phyloP scores from a whole-genome alignment of 37 sponge, comb jelly and placozoan species.

The Ephydatia muelleri region DNA sequence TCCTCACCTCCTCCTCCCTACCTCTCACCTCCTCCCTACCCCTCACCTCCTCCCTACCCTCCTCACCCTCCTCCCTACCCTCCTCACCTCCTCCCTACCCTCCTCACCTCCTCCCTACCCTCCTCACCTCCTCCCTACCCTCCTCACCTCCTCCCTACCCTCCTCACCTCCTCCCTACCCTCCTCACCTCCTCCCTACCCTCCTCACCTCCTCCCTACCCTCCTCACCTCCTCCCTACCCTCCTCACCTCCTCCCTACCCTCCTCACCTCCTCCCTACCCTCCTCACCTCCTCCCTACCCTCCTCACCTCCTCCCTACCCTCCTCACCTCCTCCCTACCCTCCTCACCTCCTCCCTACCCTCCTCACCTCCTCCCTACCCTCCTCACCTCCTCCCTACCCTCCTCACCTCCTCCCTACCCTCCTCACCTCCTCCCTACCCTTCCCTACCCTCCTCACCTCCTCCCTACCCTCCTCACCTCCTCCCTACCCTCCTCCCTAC shows the following conservation, averaged over 20 bases:
- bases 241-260: background rate
- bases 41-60: no score
- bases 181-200: background rate
- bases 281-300: background rate
- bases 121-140: no score
- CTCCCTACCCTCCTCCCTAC: no score
- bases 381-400: background rate
- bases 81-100: no score
- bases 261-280: background rate
- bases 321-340: background rate
- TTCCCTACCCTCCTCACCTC: background rate
- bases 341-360: background rate
- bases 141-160: no score
- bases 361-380: background rate
- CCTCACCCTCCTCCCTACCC: no score
- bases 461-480: background rate
- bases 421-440: background rate
- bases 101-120: no score
- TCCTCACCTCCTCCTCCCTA: no score
- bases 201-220: background rate
- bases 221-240: background rate
- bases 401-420: background rate
- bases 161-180: background rate
- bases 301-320: background rate
- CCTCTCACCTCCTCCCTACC: no score